Percentiles rank a stretch among this genome's conserved stretches.
phyloP scores from a whole-genome alignment of 2,797 vertebrate species.

The Sebastolobus alascanus region DNA sequence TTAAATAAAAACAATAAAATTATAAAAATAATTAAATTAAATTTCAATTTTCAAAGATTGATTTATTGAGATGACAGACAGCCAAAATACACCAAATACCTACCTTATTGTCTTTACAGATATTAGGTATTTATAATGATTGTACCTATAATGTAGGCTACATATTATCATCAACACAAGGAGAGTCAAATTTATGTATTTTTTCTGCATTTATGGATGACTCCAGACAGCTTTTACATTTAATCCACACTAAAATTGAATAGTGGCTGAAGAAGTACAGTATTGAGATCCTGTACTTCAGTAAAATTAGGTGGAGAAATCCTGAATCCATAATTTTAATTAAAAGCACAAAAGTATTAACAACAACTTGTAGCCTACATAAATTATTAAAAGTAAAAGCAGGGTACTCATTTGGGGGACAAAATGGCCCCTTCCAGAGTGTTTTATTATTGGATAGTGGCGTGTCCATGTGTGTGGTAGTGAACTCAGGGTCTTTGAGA shows the following conservation, averaged over 20 bases:
- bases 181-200: background rate
- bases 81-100: background rate
- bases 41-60: too few species aligned
- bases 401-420: background rate
- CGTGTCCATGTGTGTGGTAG: background rate
- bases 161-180: background rate
- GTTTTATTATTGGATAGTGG: background rate
- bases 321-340: background rate
- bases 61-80: background rate
- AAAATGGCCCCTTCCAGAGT: background rate
- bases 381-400: background rate
- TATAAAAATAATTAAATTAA: too few species aligned
- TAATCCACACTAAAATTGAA: background rate
- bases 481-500: conserved; percentile 75
- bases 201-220: background rate
- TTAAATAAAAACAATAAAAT: too few species aligned
- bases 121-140: background rate
- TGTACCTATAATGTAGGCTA: background rate
- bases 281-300: too few species aligned
- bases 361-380: background rate
- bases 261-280: background rate
- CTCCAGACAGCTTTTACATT: background rate
- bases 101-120: background rate
- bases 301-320: too few species aligned
- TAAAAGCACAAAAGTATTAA: background rate